phyloP scores from a whole-genome alignment of 2,888 invertebrate species.

The Troides helena region DNA sequence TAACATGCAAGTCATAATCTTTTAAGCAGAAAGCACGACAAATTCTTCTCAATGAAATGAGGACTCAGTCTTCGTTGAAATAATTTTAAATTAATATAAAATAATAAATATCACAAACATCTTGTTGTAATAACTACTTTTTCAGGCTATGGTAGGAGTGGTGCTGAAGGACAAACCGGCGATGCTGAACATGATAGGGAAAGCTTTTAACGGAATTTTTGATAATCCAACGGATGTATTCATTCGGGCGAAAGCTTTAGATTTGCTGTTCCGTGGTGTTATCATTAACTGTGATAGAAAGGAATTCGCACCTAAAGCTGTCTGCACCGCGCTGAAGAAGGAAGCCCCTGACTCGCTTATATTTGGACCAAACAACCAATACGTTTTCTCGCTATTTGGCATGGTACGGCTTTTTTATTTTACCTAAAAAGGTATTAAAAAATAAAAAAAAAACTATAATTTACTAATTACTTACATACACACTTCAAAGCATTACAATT shows the following conservation, averaged over 20 bases:
- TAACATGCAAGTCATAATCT: too few relatives aligned
- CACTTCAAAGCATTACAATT: too few relatives aligned
- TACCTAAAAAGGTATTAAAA: neutral
- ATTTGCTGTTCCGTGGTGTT: constrained; percentile 87
- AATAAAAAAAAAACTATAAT: too few relatives aligned
- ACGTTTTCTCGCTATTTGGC: constrained; percentile 86
- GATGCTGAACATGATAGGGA: constrained; percentile 83
- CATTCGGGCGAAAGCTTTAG: constrained; percentile 82
- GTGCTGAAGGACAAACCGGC: constrained; percentile 83
- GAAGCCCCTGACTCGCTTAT: constrained; percentile 80
- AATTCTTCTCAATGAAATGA: too few relatives aligned
- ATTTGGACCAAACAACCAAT: constrained; percentile 82
- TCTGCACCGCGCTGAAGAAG: constrained; percentile 84
- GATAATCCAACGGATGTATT: constrained; percentile 82
- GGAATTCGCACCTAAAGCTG: constrained; percentile 88
- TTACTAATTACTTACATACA: too few relatives aligned
- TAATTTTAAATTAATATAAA: too few relatives aligned
- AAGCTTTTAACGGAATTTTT: constrained; percentile 86
- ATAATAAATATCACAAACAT: neutral
- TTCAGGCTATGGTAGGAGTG: constrained; percentile 79
- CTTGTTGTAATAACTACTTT: constrained; percentile 3
- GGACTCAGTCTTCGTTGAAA: too few relatives aligned
- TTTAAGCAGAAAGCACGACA: too few relatives aligned
- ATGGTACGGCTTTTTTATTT: constrained; percentile 72
- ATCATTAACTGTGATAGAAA: constrained; percentile 86